Evolutionary conservation across 2,888 invertebrate genomes (phyloP).

Genomic region (Ennomos quercinarius): DNA sequence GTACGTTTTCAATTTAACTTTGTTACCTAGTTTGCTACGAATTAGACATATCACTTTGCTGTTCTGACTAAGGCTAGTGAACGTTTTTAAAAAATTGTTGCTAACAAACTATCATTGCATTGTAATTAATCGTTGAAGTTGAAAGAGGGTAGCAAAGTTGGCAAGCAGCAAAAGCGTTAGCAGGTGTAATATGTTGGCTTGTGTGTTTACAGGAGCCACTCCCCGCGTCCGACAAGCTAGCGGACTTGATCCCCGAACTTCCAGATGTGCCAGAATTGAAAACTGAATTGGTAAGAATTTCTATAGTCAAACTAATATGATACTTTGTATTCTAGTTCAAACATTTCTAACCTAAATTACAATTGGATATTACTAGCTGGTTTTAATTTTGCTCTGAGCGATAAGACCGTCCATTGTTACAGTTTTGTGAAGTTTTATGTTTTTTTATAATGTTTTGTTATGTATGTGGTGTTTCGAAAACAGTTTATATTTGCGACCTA

Average conservation of each 20-base stretch:
- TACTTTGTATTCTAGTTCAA: too few species aligned
- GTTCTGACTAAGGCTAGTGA: not conserved
- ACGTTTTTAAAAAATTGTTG: not conserved
- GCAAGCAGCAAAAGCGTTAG: not conserved
- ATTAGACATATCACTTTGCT: not conserved
- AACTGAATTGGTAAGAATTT: slow-evolving; percentile 66
- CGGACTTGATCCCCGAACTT: slow-evolving; percentile 76
- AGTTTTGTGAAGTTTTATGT: too few species aligned
- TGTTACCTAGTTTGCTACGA: slow-evolving; percentile 10
- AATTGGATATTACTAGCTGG: too few species aligned
- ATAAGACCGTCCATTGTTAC: not conserved
- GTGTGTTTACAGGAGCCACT: slow-evolving; percentile 66
- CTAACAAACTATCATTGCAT: slow-evolving; percentile 10
- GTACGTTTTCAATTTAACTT: slow-evolving; percentile 7
- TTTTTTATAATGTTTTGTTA: too few species aligned
- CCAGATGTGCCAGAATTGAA: slow-evolving; percentile 75
- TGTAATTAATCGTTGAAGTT: slow-evolving; percentile 3
- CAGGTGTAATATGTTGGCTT: slow-evolving; percentile 11
- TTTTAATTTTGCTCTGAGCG: too few species aligned
- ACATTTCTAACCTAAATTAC: too few species aligned
- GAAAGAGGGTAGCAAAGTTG: not conserved
- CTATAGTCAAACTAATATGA: too few species aligned
- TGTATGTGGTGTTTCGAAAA: slow-evolving; percentile 12
- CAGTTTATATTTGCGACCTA: too few species aligned
- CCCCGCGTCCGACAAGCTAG: slow-evolving; percentile 70